These are phyloP conservation scores for Chrysemys picta DNA, from an alignment of 2,113 vertebrate genomes.

Conservation along the genomic window DNA sequence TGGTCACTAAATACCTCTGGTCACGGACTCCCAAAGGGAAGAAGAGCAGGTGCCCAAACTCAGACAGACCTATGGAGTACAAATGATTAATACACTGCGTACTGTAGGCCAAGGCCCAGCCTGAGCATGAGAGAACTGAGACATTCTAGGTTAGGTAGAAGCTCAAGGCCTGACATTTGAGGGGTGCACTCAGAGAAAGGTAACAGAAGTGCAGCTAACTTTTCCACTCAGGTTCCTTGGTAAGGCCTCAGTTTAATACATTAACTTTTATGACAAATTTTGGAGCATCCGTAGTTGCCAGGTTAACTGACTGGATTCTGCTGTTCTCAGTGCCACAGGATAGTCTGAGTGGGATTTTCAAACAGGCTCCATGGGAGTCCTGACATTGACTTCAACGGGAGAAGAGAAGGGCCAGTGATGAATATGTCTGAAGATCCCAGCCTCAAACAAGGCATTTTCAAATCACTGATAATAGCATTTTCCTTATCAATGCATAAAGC, in stretches of 20 bases:
- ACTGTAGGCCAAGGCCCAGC: too few relatives aligned
- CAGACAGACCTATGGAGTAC: too few relatives aligned
- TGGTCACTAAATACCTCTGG: too few relatives aligned
- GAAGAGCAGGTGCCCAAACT: too few relatives aligned
- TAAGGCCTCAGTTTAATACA: background rate
- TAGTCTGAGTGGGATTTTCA: slow-evolving; percentile 58
- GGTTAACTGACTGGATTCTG: slow-evolving; percentile 54
- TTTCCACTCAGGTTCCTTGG: background rate
- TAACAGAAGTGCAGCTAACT: background rate
- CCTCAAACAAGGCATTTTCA: slow-evolving; percentile 36
- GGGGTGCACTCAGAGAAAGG: background rate
- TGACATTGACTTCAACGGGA: slow-evolving; percentile 30
- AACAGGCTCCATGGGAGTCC: background rate
- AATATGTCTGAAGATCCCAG: slow-evolving; percentile 28
- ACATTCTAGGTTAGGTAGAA: background rate
- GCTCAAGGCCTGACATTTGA: background rate
- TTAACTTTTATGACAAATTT: background rate
- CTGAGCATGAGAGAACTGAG: background rate
- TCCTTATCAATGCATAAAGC: background rate
- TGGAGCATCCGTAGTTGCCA: slow-evolving; percentile 11
- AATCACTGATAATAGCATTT: slow-evolving; percentile 2
- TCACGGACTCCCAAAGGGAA: too few relatives aligned
- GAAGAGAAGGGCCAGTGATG: slow-evolving; percentile 23
- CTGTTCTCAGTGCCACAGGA: slow-evolving; percentile 51
- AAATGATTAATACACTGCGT: too few relatives aligned